Base-by-base conservation (phyloP, 2,113 vertebrate species). In the Centropus unirufus region DNA sequence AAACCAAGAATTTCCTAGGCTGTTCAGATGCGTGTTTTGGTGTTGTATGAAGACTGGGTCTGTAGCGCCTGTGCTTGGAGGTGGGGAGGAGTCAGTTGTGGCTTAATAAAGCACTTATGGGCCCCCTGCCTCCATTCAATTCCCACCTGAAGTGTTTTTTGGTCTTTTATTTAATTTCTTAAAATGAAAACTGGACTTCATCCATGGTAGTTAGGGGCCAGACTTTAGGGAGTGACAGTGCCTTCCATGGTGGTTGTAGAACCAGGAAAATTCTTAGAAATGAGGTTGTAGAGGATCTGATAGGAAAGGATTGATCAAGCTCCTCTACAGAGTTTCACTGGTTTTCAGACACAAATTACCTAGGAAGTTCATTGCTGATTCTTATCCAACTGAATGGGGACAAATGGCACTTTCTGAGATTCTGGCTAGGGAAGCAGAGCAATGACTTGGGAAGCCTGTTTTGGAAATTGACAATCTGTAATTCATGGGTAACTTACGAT, bases 121-220 rank as follows among this genome's bases (percentile, higher is more conserved):
- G 18, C 27, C n/a, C 24, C 59, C 9, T 62, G 32, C 70, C 66
- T 87, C 66, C 73, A 83, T 83, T 80, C 42, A 74, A 2, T 46
- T 81, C 52, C n/a, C 42, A 40, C 26, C 46, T 68, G 30, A 80
- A 44, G 20, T 78, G 59, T 27, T 54, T 91, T 70, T 63, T 87
- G 32, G 22, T 74, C 27, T 15, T 74, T 66, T 66, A 24, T 24
- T 84, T 93, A n/a, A 62, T 87, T 84, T 67, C 57, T 78, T 87
- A 70, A 93, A 93, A 74, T 51, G 42, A 87, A 59, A 80, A 54
- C 32, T 42, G 14, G 58, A 78, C 23, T 52, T 83, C 15, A n/a
- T 64, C 86, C 12, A 7, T 62, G 17, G 36, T 52, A 58, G 39
- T 55, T 34, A 55, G 30, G 27, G 70, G n/a, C 15, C n/a, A 62